These are phyloP conservation scores for Euproctis similis DNA, from an alignment of 2,888 invertebrate species.

Conservation along the genomic window DNA sequence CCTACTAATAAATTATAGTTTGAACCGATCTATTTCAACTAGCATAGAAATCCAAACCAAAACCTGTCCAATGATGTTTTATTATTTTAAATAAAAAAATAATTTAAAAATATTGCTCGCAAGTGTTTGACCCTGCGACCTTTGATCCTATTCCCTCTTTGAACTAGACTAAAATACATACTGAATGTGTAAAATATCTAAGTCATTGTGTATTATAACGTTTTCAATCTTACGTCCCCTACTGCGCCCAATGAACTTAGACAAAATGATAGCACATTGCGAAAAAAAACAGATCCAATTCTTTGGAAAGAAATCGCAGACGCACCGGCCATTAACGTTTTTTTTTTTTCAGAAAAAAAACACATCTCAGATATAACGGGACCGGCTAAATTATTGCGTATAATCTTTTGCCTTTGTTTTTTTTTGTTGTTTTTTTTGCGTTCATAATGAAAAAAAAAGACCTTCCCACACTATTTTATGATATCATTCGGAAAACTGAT, in stretches of 20 bases:
- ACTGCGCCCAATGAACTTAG: conserved; percentile 58
- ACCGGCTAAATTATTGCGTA: conserved; percentile 63
- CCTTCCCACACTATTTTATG: conserved; percentile 55
- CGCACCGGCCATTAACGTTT: conserved; percentile 63
- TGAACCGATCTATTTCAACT: too few relatives aligned
- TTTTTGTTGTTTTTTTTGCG: conserved; percentile 55
- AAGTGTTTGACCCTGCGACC: too few relatives aligned
- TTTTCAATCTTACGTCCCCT: conserved; percentile 34
- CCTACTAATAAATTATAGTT: too few relatives aligned
- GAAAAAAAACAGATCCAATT: conserved; percentile 35
- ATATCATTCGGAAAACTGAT: conserved; percentile 17
- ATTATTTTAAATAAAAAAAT: too few relatives aligned
- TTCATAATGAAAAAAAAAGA: conserved; percentile 34
- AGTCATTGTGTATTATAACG: conserved; percentile 20
- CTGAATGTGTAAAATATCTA: conserved; percentile 12
- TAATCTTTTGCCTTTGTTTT: conserved; percentile 56
- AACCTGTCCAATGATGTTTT: too few relatives aligned
- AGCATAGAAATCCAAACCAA: too few relatives aligned
- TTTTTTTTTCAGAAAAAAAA: conserved; percentile 38
- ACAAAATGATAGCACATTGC: conserved; percentile 37
- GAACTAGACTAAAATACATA: too few relatives aligned
- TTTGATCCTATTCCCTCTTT: conserved; percentile 6
- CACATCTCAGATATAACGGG: conserved; percentile 62
- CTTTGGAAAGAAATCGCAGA: conserved; percentile 58
- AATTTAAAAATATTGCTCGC: too few relatives aligned